Evolutionary conservation across 2,888 invertebrate species (phyloP).

Genomic region (Nineta flava): DNA sequence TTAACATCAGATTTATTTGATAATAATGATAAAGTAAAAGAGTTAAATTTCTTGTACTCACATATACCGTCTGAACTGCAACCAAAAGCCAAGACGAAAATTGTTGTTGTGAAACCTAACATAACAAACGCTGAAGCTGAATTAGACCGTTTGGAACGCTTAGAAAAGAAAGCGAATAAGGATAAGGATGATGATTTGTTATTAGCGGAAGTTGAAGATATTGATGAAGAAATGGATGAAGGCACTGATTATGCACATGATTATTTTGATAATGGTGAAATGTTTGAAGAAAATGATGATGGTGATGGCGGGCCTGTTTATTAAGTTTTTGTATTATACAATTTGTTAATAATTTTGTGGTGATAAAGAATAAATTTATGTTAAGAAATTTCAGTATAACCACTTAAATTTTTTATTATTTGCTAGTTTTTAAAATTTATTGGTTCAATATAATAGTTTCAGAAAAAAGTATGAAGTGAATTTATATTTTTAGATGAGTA

Average conservation of each 20-base stretch:
- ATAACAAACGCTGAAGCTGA: slow-evolving; percentile 11
- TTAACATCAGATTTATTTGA: slow-evolving; percentile 1
- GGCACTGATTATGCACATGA: slow-evolving; percentile 78
- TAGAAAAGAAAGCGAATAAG: slow-evolving; percentile 44
- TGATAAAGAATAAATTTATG: too few relatives aligned
- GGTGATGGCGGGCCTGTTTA: slow-evolving; percentile 71
- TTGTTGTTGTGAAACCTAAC: slow-evolving; percentile 2
- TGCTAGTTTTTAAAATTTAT: too few relatives aligned
- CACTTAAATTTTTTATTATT: too few relatives aligned
- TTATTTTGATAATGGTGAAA: slow-evolving; percentile 79
- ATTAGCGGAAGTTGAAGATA: slow-evolving; percentile 46
- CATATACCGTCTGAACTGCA: slow-evolving; percentile 5
- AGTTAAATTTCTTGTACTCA: neutral
- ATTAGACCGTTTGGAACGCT: slow-evolving; percentile 36
- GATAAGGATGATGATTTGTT: slow-evolving; percentile 35
- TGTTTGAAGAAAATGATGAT: slow-evolving; percentile 73
- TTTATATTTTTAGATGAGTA: too few relatives aligned
- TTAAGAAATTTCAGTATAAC: too few relatives aligned
- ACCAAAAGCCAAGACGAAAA: slow-evolving; percentile 5
- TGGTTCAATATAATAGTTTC: too few relatives aligned
- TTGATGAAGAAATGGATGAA: slow-evolving; percentile 74
- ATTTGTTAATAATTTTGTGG: too few relatives aligned
- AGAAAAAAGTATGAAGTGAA: too few relatives aligned
- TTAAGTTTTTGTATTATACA: slow-evolving; percentile 22
- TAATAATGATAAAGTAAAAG: neutral